A percentile compares a stretch with the other conserved stretches of the same genome.
phyloP scores from a whole-genome alignment of 2,888 invertebrate genomes.

The Suillia variegata region DNA sequence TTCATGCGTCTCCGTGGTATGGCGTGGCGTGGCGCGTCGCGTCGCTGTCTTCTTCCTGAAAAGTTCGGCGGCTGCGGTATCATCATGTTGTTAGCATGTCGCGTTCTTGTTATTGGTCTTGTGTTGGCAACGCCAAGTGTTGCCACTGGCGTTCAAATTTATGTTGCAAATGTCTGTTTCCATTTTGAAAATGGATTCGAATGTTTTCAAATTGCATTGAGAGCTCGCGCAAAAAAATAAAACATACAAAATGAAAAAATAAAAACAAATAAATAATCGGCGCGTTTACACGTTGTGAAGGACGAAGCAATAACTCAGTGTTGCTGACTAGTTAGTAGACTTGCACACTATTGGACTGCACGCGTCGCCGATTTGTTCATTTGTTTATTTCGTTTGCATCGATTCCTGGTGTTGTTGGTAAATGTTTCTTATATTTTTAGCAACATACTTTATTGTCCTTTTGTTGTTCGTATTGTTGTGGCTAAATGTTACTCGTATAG shows the following conservation, averaged over 20 bases:
- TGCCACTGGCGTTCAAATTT: neutral
- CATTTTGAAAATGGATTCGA: neutral
- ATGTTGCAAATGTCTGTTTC: neutral
- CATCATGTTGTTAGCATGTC: neutral
- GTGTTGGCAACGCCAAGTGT: neutral
- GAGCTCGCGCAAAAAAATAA: neutral
- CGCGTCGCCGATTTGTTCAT: too few relatives aligned
- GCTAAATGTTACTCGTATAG: too few relatives aligned
- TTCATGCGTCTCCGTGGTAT: conserved; percentile 29
- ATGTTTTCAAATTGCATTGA: neutral
- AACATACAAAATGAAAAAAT: too few relatives aligned
- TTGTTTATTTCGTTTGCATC: neutral
- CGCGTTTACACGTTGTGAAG: too few relatives aligned
- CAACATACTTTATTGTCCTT: too few relatives aligned
- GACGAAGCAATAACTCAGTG: neutral
- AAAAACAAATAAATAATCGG: too few relatives aligned
- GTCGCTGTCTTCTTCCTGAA: neutral
- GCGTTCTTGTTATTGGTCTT: too few relatives aligned
- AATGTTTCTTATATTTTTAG: too few relatives aligned
- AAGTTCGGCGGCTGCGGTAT: too few relatives aligned
- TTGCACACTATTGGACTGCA: too few relatives aligned
- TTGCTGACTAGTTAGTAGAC: too few relatives aligned
- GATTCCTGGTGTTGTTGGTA: neutral
- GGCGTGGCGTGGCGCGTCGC: neutral
- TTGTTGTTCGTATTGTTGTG: too few relatives aligned